Percentiles rank a stretch among this genome's conserved stretches.
phyloP scores from a whole-genome alignment of 2,888 invertebrate species.

The Orchesellides sinensis region DNA sequence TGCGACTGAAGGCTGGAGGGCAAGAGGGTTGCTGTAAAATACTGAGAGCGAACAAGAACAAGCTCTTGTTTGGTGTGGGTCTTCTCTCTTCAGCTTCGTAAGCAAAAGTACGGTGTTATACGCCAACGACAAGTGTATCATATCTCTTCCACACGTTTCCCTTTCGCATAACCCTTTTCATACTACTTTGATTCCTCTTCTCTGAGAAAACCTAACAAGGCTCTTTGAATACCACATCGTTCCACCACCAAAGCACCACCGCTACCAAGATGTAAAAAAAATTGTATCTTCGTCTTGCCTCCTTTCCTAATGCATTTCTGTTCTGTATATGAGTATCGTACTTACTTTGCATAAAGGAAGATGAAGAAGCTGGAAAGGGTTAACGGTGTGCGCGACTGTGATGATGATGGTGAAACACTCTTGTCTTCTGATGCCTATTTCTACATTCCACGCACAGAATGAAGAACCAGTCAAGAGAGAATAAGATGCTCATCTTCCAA shows the following conservation, averaged over 20 bases:
- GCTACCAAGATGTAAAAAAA: background rate
- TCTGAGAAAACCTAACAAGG: too few relatives aligned
- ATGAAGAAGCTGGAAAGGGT: too few relatives aligned
- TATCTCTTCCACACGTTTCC: conserved; percentile 37
- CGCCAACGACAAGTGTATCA: conserved; percentile 48
- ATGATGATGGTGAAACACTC: too few relatives aligned
- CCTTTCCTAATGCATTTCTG: background rate
- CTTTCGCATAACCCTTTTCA: background rate
- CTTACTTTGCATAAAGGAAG: too few relatives aligned
- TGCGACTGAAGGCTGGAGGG: conserved; percentile 71
- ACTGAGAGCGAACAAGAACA: background rate
- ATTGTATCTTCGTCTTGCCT: background rate
- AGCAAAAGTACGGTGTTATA: background rate
- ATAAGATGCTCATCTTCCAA: too few relatives aligned
- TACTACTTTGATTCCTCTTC: background rate
- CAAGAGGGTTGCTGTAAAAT: conserved; percentile 71
- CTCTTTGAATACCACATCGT: conserved; percentile 18
- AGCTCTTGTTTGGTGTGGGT: background rate
- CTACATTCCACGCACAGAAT: too few relatives aligned
- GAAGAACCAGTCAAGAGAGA: too few relatives aligned
- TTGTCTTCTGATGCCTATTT: too few relatives aligned
- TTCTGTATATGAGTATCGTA: too few relatives aligned
- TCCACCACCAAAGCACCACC: background rate
- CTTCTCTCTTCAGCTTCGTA: background rate
- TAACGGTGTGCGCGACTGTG: too few relatives aligned